These are phyloP conservation scores for Apteryx mantelli DNA, from an alignment of 2,113 vertebrate genomes.

Conservation along the genomic window DNA sequence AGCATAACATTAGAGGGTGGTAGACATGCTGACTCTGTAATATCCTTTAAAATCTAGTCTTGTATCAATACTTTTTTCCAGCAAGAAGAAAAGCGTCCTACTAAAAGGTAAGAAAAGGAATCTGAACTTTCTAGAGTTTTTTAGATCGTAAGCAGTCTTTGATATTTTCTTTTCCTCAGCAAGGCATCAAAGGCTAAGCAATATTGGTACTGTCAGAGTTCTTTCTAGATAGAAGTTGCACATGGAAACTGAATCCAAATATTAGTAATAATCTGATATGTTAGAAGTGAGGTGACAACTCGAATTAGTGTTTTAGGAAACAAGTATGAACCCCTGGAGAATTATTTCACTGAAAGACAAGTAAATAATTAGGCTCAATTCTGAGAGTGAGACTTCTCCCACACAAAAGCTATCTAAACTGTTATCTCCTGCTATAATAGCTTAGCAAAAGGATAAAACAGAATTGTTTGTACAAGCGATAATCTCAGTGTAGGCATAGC, in stretches of 20 bases:
- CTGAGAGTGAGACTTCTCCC: background rate
- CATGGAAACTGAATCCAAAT: background rate
- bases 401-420: background rate
- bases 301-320: conserved; percentile 22
- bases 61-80: background rate
- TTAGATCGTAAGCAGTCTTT: background rate
- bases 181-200: background rate
- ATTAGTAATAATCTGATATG: background rate
- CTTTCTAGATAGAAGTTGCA: background rate
- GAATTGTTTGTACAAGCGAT: background rate
- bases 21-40: background rate
- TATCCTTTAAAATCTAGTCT: background rate
- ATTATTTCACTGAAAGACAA: background rate
- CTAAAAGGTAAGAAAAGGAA: background rate
- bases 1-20: accelerated
- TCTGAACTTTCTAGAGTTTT: background rate
- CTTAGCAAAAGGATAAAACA: background rate
- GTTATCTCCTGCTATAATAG: background rate
- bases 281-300: background rate
- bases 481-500: background rate
- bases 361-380: background rate
- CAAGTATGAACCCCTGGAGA: background rate
- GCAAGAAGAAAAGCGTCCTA: background rate
- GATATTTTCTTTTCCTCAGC: background rate
- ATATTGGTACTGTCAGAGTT: background rate